Base-by-base conservation (phyloP, 2,797 vertebrate genomes). In the Champsocephalus esox region DNA sequence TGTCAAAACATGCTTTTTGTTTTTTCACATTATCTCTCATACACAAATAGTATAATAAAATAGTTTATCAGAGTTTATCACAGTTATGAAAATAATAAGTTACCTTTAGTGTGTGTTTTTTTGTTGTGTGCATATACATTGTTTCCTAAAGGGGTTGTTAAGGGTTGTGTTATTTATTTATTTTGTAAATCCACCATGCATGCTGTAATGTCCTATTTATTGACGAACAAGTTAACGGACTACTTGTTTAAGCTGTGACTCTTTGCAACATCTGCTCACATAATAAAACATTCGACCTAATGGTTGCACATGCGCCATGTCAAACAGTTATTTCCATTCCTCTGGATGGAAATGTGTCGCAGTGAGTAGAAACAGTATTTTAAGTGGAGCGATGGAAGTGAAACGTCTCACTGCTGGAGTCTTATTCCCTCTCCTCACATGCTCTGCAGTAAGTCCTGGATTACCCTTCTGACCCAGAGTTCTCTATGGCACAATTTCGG, bases 391-490 rank as follows among this genome's bases (percentile, higher is more conserved):
- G 8, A 6, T 38, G 34, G 2, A 12, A 69, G 44, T 66, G 11
- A 49, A 75, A 76, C 3, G 14, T 54, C 7, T 71, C 56, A 19
- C 45, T 45, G 54, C 7, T 52, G 52, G 9, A 68, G 54, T 12
- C 54, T 63, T 54, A 5, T 1, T 61, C 49, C 2, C 24, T 54
- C 74, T 34, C 61, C 74, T 84, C 84, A 83, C 84, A 73, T 86
- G 86, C 43, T 81, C 66, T 50, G 63, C 80, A 45, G 4, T 69
- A 60, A 72, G 59, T 79, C 83, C 49, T 73, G 72, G 80, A 83
- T 88, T 81, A 81, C 34, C 78, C 80, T 16, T 50, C 73, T 88
- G 80, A 87, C 82, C 85, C 59, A 66, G 4, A 55, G 41, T 14
- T 72, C 75, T 80, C 48, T 21, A 11, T 55, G 56, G 68, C 74